These are phyloP conservation scores for Manis crassicaudata DNA, from an alignment of 2,797 vertebrate species.

Conservation along the genomic window DNA sequence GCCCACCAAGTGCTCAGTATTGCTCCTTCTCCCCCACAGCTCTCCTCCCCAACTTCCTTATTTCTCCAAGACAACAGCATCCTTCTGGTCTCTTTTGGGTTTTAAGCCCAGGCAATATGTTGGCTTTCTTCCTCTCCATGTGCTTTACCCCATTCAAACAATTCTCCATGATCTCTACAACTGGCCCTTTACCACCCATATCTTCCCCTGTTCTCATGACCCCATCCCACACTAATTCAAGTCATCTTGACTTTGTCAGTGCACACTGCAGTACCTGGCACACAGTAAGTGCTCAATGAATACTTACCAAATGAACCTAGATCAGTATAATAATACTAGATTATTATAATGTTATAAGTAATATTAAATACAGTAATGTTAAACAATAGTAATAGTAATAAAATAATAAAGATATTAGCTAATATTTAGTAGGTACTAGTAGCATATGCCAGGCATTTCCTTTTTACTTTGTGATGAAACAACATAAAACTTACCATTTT, in stretches of 20 bases:
- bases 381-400: not conserved
- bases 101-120: not conserved
- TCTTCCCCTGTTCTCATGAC: not conserved
- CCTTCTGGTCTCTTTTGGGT: not conserved
- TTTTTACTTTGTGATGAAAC: not conserved
- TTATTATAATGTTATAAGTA: not conserved
- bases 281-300: not conserved
- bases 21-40: not conserved
- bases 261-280: not conserved
- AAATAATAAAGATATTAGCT: not conserved
- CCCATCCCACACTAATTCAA: not conserved
- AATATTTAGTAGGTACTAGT: not conserved
- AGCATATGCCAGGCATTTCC: not conserved
- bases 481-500: conserved; percentile 11
- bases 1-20: conserved; percentile 48
- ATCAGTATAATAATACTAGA: not conserved
- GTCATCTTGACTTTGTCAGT: not conserved
- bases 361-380: not conserved
- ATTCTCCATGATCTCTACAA: not conserved
- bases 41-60: not conserved
- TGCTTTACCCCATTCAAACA: not conserved
- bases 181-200: not conserved
- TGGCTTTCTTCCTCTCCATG: not conserved
- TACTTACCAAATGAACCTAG: not conserved
- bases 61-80: not conserved